Evolutionary conservation across 2,113 vertebrate genomes (phyloP).

Genomic region (Zosterops pallidus): DNA sequence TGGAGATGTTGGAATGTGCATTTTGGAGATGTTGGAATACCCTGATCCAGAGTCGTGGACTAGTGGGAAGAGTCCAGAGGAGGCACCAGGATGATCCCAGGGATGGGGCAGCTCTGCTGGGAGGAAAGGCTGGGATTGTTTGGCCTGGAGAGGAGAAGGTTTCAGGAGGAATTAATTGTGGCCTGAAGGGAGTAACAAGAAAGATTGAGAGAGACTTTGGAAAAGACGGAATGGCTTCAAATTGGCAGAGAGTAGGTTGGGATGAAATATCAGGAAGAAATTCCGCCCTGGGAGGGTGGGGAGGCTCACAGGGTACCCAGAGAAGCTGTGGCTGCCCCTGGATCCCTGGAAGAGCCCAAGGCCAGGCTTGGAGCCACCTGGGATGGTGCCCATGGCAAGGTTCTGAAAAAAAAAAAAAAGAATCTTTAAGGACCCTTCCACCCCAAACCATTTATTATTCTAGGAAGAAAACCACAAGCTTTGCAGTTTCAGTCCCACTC

Average conservation of each 20-base stretch:
- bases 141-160: background rate
- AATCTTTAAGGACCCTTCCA: background rate
- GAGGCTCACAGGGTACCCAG: background rate
- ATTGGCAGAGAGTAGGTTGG: background rate
- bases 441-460: background rate
- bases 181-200: background rate
- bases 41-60: background rate
- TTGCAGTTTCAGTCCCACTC: background rate
- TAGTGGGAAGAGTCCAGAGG: background rate
- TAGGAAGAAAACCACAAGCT: rapidly evolving
- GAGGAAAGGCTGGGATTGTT: background rate
- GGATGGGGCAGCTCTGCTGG: background rate
- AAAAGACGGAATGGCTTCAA: background rate
- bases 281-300: rapidly evolving
- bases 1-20: background rate
- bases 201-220: background rate
- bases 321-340: background rate
- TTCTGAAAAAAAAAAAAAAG: background rate
- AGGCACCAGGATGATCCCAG: too few species aligned
- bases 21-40: too few species aligned
- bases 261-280: background rate
- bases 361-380: background rate
- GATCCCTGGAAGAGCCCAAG: background rate
- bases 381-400: background rate
- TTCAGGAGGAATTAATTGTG: rapidly evolving